These are phyloP conservation scores for Argya squamiceps DNA, from an alignment of 2,797 vertebrate genomes.

Conservation along the genomic window DNA sequence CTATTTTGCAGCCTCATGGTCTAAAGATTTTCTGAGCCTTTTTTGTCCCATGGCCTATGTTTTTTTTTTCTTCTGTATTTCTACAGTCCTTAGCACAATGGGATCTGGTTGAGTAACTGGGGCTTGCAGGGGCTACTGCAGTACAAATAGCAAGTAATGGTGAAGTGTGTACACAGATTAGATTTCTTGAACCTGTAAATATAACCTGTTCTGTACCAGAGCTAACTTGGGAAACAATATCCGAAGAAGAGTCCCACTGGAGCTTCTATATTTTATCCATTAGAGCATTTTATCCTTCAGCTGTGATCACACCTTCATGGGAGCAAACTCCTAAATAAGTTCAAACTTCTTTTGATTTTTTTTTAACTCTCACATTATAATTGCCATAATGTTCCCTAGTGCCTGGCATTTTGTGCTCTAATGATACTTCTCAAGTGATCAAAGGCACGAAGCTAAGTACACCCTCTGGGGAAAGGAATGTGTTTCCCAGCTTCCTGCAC, in stretches of 20 bases:
- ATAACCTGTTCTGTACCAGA: background rate
- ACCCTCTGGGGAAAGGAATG: slow-evolving; percentile 61
- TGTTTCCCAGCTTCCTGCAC: slow-evolving; percentile 28
- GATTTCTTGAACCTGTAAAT: slow-evolving; percentile 24
- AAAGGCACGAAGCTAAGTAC: slow-evolving; percentile 63
- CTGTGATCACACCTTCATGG: background rate
- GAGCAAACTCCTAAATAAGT: slow-evolving; percentile 23
- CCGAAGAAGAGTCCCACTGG: background rate
- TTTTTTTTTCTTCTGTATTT: background rate
- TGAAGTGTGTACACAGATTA: background rate
- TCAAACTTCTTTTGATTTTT: slow-evolving; percentile 20
- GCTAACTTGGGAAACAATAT: background rate
- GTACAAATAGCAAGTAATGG: background rate
- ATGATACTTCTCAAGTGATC: slow-evolving; percentile 48
- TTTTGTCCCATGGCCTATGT: background rate
- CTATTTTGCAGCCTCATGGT: background rate
- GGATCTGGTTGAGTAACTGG: background rate
- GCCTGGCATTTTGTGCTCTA: slow-evolving; percentile 50
- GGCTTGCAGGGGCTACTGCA: background rate
- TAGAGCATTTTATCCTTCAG: background rate
- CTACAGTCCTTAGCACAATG: background rate
- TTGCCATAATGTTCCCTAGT: slow-evolving; percentile 30
- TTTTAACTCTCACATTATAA: slow-evolving; percentile 29
- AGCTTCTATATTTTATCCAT: background rate
- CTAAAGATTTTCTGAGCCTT: background rate